Evolutionary conservation across 2,113 vertebrate species (phyloP).

Genomic region (Egretta garzetta): DNA sequence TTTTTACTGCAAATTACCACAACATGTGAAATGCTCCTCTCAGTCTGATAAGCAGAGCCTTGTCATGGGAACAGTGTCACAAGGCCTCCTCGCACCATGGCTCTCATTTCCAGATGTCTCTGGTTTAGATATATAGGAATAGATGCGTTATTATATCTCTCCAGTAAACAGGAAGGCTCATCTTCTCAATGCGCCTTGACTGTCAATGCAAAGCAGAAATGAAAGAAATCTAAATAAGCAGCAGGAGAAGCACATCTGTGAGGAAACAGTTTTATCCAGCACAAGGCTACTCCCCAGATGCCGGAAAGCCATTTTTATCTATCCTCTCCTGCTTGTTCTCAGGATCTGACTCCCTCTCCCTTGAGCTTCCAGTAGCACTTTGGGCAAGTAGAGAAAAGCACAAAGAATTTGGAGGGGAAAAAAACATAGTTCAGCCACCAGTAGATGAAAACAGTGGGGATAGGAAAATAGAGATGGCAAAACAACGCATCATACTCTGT

Average conservation of each 20-base stretch:
- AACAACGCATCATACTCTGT: neutral
- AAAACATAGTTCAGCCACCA: neutral
- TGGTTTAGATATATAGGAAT: neutral
- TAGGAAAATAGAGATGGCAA: neutral
- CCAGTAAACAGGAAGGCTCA: neutral
- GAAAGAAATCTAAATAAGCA: neutral
- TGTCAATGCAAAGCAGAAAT: constrained; percentile 2
- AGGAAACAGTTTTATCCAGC: neutral
- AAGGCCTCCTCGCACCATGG: neutral
- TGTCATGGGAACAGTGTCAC: neutral
- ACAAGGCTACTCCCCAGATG: neutral
- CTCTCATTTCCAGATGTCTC: neutral
- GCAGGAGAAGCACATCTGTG: neutral
- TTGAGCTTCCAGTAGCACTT: neutral
- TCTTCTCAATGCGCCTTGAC: neutral
- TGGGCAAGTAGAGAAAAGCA: neutral
- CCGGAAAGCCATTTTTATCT: neutral
- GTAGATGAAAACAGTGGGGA: neutral
- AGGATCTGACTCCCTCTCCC: neutral
- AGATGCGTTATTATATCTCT: neutral
- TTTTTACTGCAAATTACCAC: constrained; percentile 32
- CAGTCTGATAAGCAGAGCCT: neutral
- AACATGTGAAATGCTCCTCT: neutral
- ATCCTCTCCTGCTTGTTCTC: neutral
- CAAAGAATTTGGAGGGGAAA: neutral